These are phyloP conservation scores for Channallabes apus DNA, from an alignment of 2,797 vertebrate genomes.

Conservation along the genomic window DNA sequence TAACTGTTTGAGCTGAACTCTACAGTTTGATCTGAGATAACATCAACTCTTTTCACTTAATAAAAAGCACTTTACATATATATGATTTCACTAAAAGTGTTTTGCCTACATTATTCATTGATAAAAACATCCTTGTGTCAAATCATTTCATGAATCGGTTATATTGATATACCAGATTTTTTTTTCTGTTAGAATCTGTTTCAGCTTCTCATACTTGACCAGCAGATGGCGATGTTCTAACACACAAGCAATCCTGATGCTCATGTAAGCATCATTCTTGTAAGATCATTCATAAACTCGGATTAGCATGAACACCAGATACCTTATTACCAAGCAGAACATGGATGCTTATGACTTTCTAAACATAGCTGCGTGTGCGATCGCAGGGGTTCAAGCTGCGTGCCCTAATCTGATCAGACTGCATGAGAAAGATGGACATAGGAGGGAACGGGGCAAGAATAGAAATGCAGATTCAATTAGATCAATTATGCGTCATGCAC, in stretches of 20 bases:
- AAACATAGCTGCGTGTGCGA: background rate
- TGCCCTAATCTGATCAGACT: constrained; percentile 40
- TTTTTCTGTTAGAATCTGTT: background rate
- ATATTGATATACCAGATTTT: background rate
- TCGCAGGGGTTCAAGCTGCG: constrained; percentile 34
- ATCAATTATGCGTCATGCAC: constrained; percentile 10
- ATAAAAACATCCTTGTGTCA: background rate
- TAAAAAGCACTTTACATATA: constrained; percentile 82
- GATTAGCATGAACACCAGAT: background rate
- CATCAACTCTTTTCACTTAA: constrained; percentile 60
- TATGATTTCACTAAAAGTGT: background rate
- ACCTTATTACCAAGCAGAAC: background rate
- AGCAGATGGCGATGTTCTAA: constrained; percentile 41
- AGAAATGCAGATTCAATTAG: constrained; percentile 42
- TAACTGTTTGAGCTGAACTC: constrained; percentile 57
- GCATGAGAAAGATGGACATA: constrained; percentile 38
- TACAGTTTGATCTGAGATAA: constrained; percentile 59
- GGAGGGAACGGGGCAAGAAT: constrained; percentile 34
- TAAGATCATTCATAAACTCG: background rate
- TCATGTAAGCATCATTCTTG: no score
- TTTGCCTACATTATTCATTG: background rate
- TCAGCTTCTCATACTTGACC: background rate
- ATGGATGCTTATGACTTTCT: constrained; percentile 13
- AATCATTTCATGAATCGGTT: background rate
- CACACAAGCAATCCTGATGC: background rate